Conservation (phyloP, 2,797 vertebrate genomes). For the Lutjanus campechanus region DNA sequence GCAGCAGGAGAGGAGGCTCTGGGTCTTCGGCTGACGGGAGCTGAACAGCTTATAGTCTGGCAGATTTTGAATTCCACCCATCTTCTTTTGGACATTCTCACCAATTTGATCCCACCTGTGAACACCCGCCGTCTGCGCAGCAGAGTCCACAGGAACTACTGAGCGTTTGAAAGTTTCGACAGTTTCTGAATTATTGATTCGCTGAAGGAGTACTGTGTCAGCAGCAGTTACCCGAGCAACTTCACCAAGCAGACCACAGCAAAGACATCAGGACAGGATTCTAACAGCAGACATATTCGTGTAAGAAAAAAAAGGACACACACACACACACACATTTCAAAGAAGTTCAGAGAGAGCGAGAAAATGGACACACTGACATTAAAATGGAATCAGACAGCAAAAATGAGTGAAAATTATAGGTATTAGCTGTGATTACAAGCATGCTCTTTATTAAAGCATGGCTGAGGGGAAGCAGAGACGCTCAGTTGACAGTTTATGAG, state of each 20-base stretch:
- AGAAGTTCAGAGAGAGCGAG: not conserved
- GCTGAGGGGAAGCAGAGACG: not conserved
- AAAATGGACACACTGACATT: not conserved
- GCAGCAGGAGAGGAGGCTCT: conserved; percentile 75
- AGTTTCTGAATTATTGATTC: conserved; percentile 91
- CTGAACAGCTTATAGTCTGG: conserved; percentile 90
- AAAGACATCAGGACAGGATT: too few relatives aligned
- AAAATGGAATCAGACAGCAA: not conserved
- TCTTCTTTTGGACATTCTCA: conserved; percentile 90
- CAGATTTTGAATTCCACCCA: conserved; percentile 90
- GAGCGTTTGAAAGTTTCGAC: conserved; percentile 79
- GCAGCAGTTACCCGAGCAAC: conserved; percentile 86
- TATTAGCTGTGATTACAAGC: not conserved
- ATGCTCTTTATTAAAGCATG: not conserved
- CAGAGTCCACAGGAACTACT: conserved; percentile 60
- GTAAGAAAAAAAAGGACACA: not conserved
- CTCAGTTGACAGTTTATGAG: too few relatives aligned
- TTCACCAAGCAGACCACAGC: conserved; percentile 46
- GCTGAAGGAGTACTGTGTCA: conserved; percentile 83
- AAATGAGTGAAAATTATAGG: not conserved
- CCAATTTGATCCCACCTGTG: conserved; percentile 56
- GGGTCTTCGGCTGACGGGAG: conserved; percentile 83
- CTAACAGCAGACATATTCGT: conserved; percentile 6
- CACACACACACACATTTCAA: not conserved
- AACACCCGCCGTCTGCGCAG: conserved; percentile 39